Evolutionary conservation across 2,797 vertebrate genomes (phyloP), one percentile per base, ranked within the genome.

Genomic region (Poecilia picta): DNA sequence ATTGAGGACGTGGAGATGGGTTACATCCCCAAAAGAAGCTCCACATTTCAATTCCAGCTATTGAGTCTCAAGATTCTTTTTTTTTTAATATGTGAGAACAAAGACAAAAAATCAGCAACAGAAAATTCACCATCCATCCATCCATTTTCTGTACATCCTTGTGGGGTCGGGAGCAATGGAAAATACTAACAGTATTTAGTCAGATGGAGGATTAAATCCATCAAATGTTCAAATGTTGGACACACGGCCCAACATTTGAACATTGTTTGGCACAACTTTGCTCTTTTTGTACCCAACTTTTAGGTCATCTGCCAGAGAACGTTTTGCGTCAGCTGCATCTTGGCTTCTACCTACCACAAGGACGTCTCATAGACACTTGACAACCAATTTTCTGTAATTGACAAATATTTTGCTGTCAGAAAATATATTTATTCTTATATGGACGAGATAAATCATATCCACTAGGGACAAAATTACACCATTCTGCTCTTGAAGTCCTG

Each of bases 1-100:
- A 87, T 87, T 93, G 89, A 93, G 89, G 89, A 91, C 93, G 92
- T 81, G 91, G 89, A 89, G 86, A 59, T 95, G 93, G 94, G 90
- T 91, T 91, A 91, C 90, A 95, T 95, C 91, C 80, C 88, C 86
- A 86, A 83, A 86, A 89, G 87, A 90, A 87, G 85, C 81, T 88
- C 84, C 31, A 89, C 89, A 90, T 91, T 93, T 91, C 91, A 93
- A 93, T 93, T 90, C 89, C 76, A 33, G 85, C 89, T 84, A 88
- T 89, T 90, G 89, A 91, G 89, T 91, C 89, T 88, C 85, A 72
- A 87, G 79, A 90, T 92, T 82, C 82, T 13, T 57, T 1, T 51
- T 20, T 49, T 5, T 16, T 47, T 12, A 57, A n/a, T 75, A 79
- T 62, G 91, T 90, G 83, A 66, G 86, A 81, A 90, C 85, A 86